phyloP scores from a whole-genome alignment of 1,140 invertebrate genomes.

The Mylabris phalerata region DNA sequence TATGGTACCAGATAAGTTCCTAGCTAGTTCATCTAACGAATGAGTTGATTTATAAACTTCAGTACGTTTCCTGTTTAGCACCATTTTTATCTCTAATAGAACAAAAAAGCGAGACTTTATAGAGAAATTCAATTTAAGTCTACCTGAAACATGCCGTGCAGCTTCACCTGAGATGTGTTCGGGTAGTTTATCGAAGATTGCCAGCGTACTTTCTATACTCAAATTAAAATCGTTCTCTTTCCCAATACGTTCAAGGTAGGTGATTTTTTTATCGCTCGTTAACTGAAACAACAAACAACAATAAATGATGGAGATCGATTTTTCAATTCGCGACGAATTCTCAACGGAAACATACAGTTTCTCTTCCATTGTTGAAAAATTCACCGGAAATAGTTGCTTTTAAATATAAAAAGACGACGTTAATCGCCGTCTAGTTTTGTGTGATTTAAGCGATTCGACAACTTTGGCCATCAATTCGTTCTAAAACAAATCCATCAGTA shows the following conservation, averaged over 20 bases:
- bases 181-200: slow-evolving; percentile 22
- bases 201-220: slow-evolving; percentile 21
- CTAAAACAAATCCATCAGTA: too few species aligned
- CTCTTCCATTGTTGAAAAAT: too few species aligned
- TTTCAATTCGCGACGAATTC: not conserved
- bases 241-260: slow-evolving; percentile 19
- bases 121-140: not conserved
- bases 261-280: slow-evolving; percentile 24
- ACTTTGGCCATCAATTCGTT: too few species aligned
- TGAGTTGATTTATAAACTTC: slow-evolving; percentile 29
- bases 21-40: slow-evolving; percentile 25
- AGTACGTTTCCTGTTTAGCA: slow-evolving; percentile 25
- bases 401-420: too few species aligned
- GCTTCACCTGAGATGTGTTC: slow-evolving; percentile 25
- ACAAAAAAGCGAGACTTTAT: not conserved
- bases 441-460: too few species aligned
- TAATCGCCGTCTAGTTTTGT: too few species aligned
- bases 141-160: slow-evolving; percentile 24
- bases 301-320: not conserved
- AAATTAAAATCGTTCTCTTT: slow-evolving; percentile 22
- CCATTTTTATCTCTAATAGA: slow-evolving; percentile 24
- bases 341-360: too few species aligned
- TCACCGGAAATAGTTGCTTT: too few species aligned
- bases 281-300: slow-evolving; percentile 20
- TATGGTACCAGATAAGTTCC: slow-evolving; percentile 19